Base-by-base conservation (phyloP, 2,888 invertebrate genomes). In the Monochamus alternatus region DNA sequence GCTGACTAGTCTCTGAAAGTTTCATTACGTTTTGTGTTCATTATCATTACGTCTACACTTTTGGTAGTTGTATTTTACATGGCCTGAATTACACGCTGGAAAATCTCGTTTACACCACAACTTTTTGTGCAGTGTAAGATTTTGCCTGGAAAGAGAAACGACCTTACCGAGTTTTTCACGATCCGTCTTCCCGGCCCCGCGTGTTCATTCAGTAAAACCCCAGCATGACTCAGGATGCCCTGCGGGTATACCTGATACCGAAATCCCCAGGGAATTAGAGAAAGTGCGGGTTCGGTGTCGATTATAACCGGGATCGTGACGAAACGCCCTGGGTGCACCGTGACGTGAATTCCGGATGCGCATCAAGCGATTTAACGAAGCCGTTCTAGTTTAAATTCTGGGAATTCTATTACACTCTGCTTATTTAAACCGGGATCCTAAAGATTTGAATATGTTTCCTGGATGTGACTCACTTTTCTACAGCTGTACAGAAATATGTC, bases 291-390 rank as follows among this genome's bases (percentile, higher is more conserved):
- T n/a, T 66, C 52, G 12, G 38, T 66, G 66, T 52, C 66, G 66
- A 66, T 66, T 52, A 66, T 66, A 66, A 66, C 44, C 3, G 2
- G 51, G 66, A 66, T 52, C 66, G 66, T 66, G 66, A 66, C 66
- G 52, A 66, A 66, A 66, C 52, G 66, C 66, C 51, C 52, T 31
- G 32, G 47, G 64, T 51, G 31, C 51, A 51, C 52, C 66, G 66
- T 66, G 66, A 66, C 66, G n/a, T 22, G 66, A 66, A 66, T 66
- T n/a, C 14, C 51, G 52, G 52, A 66, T 38, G 10, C 32, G 32
- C 9, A 32, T 14, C 47, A 1, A 9, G 52, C 32, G 32, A 66
- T 66, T 66, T 66, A 51, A 38, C 55, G n/a, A 52, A 51, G 51
- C 52, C 52, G 38, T 66, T 66, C 52, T 52, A 52, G 66, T 47